Conservation (phyloP, 2,797 vertebrate genomes). For the Botia almorhae region DNA sequence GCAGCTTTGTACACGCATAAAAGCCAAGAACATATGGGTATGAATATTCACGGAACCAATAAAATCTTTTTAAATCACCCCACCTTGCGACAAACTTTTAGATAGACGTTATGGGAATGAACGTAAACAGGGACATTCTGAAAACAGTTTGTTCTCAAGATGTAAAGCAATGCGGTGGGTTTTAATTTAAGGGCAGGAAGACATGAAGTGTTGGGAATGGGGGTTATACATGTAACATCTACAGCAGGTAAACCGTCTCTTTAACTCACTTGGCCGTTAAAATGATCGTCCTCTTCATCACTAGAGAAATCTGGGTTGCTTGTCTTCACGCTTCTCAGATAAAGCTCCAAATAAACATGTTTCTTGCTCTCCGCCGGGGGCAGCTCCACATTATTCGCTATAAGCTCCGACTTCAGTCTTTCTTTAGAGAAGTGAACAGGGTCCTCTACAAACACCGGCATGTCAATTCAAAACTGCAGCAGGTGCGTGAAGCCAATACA, state of each 20-base stretch:
- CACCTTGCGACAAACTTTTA: slow-evolving; percentile 24
- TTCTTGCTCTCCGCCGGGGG: slow-evolving; percentile 73
- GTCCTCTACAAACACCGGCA: slow-evolving; percentile 74
- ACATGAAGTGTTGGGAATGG: background rate
- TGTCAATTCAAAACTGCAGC: slow-evolving; percentile 51
- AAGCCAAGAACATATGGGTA: slow-evolving; percentile 30
- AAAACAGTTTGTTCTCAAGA: background rate
- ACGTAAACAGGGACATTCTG: background rate
- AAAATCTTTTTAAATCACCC: background rate
- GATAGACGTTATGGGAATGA: background rate
- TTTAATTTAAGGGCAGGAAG: background rate
- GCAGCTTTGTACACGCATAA: slow-evolving; percentile 15
- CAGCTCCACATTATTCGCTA: slow-evolving; percentile 75
- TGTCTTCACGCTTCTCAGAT: slow-evolving; percentile 70
- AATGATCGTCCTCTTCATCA: slow-evolving; percentile 72
- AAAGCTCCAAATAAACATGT: slow-evolving; percentile 71
- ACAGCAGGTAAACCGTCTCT: background rate
- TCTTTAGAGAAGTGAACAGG: slow-evolving; percentile 72
- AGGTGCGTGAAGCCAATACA: background rate
- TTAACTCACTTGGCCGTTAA: slow-evolving; percentile 69
- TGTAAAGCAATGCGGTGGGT: background rate
- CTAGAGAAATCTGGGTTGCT: slow-evolving; percentile 77
- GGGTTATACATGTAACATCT: background rate
- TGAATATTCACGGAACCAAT: slow-evolving; percentile 27
- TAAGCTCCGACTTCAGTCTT: slow-evolving; percentile 74